Evolutionary conservation across 1,140 invertebrate genomes (phyloP), one percentile per base, ranked within the genome.

Genomic region (Drosophila bocqueti): DNA sequence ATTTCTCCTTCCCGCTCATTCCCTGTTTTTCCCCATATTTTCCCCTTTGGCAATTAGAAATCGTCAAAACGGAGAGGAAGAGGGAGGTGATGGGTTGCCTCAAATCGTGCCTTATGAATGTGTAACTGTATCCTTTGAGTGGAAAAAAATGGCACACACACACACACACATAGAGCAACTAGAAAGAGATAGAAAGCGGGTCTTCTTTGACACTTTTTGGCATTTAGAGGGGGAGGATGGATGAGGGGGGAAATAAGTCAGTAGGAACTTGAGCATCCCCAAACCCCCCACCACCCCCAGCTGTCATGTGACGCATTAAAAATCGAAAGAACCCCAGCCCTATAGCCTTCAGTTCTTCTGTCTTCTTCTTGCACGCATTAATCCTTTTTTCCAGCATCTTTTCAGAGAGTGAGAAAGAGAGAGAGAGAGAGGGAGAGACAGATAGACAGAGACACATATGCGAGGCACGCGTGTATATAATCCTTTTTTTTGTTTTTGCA

Each of bases 321-420:
- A 89, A 87, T 87, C 85, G 84, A 87, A 87, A 81, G 58, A 54
- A 64, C 49, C 40, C 29, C 63, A 13, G 4, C 21, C 24, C 8
- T 16, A 24, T 34, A 18, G 1, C 29, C 49, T 34, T 18, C 29
- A 18, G 5, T 7, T 11, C n/a, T 31, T n/a, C 29, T 79, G n/a
- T 45, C 42, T 45, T 45, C 1, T 79, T 59, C 76, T 71, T 49
- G 11, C 84, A 87, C 81, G 84, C 84, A 87, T 90, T 87, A 87
- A 87, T 87, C 84, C 84, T 87, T 87, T 87, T 87, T 87, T 84
- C 71, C 84, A 89, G 84, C 84, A 87, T 89, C 84, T 87, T 87
- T 87, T 83, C 26, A 46, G 29, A 26, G 18, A 54, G 40, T 45
- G 29, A 66, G 52, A 62, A 46, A 43, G 45, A 52, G 49, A 40